A percentile compares a stretch with the other conserved stretches of the same genome.
Conservation (phyloP, 2,797 vertebrate species). For the Falco rusticolus region DNA sequence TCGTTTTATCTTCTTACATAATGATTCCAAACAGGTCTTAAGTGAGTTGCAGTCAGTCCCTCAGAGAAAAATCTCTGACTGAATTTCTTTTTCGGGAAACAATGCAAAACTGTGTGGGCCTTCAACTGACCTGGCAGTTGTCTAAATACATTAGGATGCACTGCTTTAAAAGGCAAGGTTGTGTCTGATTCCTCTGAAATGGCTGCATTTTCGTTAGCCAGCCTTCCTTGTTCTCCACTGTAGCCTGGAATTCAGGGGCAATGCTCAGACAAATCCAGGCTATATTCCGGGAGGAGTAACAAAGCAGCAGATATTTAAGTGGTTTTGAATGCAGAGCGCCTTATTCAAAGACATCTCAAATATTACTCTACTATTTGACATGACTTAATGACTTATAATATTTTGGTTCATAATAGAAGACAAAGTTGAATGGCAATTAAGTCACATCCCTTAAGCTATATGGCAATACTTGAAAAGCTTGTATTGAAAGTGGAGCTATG, state of each 20-base stretch:
- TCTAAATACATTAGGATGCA: neutral
- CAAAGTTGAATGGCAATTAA: neutral
- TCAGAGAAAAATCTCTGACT: neutral
- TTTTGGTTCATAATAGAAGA: neutral
- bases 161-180: neutral
- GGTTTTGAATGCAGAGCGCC: neutral
- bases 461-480: neutral
- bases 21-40: neutral
- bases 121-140: neutral
- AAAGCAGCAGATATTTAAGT: neutral
- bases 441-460: neutral
- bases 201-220: neutral
- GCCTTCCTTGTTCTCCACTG: neutral
- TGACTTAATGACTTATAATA: neutral
- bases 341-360: slow-evolving; percentile 7
- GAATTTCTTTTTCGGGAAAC: neutral
- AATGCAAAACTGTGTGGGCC: neutral
- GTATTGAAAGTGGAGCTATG: neutral
- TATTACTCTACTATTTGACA: neutral
- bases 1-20: neutral
- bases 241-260: neutral
- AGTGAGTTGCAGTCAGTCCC: neutral
- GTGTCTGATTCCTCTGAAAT: neutral
- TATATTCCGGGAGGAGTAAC: neutral
- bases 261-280: neutral